These are phyloP conservation scores for Crenichthys baileyi DNA, from an alignment of 2,797 vertebrate species.

Conservation along the genomic window DNA sequence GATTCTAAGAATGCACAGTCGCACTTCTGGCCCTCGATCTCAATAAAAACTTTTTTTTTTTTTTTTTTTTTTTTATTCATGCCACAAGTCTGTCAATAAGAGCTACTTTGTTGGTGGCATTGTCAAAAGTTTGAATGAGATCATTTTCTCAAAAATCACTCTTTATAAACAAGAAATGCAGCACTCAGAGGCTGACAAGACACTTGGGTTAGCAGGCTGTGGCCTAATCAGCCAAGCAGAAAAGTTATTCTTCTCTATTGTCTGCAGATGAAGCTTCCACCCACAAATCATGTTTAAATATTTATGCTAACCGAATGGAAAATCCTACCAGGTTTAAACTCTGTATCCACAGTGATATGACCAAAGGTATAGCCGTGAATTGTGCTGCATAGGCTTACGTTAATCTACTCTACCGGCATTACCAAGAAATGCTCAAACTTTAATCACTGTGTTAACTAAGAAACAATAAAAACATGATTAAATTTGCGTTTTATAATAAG, in stretches of 20 bases:
- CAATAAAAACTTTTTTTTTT: conserved; percentile 22
- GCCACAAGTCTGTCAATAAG: conserved; percentile 37
- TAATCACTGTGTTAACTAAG: not conserved
- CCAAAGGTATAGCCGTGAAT: not conserved
- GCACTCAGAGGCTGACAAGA: conserved; percentile 55
- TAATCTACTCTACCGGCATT: not conserved
- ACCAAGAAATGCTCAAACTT: not conserved
- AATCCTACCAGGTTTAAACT: conserved; percentile 28
- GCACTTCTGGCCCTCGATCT: conserved; percentile 32
- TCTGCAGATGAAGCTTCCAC: conserved; percentile 56
- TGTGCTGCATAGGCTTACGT: not conserved
- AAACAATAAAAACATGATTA: not conserved
- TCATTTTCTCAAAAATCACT: conserved; percentile 61
- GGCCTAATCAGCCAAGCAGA: conserved; percentile 65
- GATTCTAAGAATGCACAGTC: conserved; percentile 45
- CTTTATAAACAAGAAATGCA: conserved; percentile 67
- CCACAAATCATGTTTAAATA: conserved; percentile 53
- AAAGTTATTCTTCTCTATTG: conserved; percentile 65
- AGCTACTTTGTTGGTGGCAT: conserved; percentile 64
- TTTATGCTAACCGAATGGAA: conserved; percentile 39
- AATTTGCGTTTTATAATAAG: not conserved
- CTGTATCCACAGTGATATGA: conserved; percentile 6
- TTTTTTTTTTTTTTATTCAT: conserved; percentile 2
- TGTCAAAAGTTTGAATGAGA: conserved; percentile 63
- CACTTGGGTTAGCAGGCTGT: conserved; percentile 46